phyloP scores from a whole-genome alignment of 2,888 invertebrate species.

The Cerastis rubricosa region DNA sequence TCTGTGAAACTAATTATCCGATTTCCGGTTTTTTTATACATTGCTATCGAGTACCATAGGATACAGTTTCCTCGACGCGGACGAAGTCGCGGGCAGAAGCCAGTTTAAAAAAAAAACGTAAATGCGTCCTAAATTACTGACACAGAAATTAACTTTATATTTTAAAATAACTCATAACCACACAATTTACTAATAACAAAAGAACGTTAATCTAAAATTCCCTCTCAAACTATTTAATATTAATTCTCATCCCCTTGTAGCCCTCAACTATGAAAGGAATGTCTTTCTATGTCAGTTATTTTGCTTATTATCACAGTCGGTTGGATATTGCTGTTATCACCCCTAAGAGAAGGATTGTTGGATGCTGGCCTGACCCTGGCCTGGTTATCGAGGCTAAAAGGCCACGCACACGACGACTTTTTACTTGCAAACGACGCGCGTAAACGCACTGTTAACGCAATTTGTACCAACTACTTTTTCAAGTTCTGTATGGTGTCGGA shows the following conservation, averaged over 20 bases:
- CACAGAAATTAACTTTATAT: not conserved
- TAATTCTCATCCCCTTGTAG: not conserved
- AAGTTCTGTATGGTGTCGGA: too few species aligned
- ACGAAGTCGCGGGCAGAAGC: too few species aligned
- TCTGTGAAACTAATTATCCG: too few species aligned
- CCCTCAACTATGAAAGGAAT: slow-evolving; percentile 10
- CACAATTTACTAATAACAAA: slow-evolving; percentile 4
- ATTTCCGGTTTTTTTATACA: too few species aligned
- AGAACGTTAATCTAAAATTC: not conserved
- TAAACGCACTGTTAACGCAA: not conserved
- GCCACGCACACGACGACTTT: not conserved
- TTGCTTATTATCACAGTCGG: slow-evolving; percentile 20
- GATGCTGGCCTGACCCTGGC: slow-evolving; percentile 46
- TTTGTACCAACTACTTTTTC: too few species aligned
- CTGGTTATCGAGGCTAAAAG: slow-evolving; percentile 28
- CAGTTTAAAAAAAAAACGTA: not conserved
- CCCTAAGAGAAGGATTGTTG: slow-evolving; percentile 24
- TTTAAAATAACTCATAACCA: not conserved
- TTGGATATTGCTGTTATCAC: slow-evolving; percentile 19
- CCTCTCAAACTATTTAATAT: slow-evolving; percentile 27
- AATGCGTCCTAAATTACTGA: not conserved
- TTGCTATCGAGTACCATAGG: too few species aligned
- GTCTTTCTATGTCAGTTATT: slow-evolving; percentile 16
- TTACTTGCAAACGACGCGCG: not conserved
- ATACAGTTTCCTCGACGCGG: too few species aligned